Base-by-base conservation (phyloP, 2,113 vertebrate genomes). In the Acrocephalus arundinaceus region DNA sequence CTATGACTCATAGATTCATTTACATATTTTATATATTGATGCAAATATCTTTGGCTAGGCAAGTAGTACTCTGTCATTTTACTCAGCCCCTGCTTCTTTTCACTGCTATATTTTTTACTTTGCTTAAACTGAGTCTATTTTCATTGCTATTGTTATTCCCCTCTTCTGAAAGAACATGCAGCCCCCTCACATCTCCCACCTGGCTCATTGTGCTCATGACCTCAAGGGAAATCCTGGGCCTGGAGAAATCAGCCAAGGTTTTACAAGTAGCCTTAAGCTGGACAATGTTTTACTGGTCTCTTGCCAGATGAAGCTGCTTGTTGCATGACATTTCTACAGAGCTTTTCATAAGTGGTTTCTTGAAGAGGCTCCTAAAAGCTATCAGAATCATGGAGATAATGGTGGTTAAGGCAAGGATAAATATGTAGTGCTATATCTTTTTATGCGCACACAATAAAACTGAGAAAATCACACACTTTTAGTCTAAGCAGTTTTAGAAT, bases 11-110 rank as follows among this genome's bases (percentile, higher is more conserved):
- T 48, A 55, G 51, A 86, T 80, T 91, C 55, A 92, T 95, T 96
- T 95, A 83, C 82, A 86, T 94, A 84, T 93, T 95, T 95, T 96
- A 94, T 93, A 90, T 90, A 96, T 90, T 78, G 94, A 94, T 91
- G 67, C 85, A 93, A 94, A 88, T 96, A 93, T 78, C 78, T 90
- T 80, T 88, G 67, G 75, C 55, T 89, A 74, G 65, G 75, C 79
- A 95, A 92, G 65, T 63, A 96, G 59, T 71, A 74, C 2, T 6
- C 41, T 74, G 43, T 28, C 72, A 41, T 86, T 94, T 85, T 77
- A 54, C 67, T 79, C 51, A 86, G 85, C 15, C 6, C 23, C 23
- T 72, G 43, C 49, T 80, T 88, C 41, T 67, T 95, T 63, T 70
- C 46, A 24, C 31, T 85, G 45, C 6, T 39, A 2, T 65, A 68